These are phyloP conservation scores for Microdon myrmicae DNA, from an alignment of 2,888 invertebrate species.

Conservation along the genomic window DNA sequence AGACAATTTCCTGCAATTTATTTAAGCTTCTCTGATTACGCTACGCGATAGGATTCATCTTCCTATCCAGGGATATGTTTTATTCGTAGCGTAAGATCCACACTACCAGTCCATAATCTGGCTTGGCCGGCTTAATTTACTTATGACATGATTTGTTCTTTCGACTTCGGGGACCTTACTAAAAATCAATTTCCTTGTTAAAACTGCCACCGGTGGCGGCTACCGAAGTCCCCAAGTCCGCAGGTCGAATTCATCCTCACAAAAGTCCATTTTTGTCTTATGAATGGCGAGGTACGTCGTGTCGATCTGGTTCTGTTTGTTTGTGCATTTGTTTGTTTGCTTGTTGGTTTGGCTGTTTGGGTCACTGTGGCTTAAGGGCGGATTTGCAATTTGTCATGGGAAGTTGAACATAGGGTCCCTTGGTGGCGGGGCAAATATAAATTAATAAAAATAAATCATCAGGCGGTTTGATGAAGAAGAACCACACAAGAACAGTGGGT, in stretches of 20 bases:
- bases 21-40: conserved; percentile 52
- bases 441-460: conserved; percentile 52
- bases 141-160: conserved; percentile 45
- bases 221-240: conserved; percentile 32
- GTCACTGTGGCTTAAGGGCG: conserved; percentile 44
- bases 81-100: too few species aligned
- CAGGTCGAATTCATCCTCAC: conserved; percentile 24
- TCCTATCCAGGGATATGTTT: too few species aligned
- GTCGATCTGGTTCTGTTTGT: conserved; percentile 39
- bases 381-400: conserved; percentile 52
- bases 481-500: conserved; percentile 50
- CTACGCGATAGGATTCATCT: conserved; percentile 31
- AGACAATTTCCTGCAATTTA: conserved; percentile 50
- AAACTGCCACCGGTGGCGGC: conserved; percentile 47
- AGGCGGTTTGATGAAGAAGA: conserved; percentile 45
- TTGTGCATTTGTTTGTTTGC: conserved; percentile 30
- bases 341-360: conserved; percentile 14
- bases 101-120: too few species aligned
- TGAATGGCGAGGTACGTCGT: conserved; percentile 35
- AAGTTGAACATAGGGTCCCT: conserved; percentile 25
- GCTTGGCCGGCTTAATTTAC: conserved; percentile 51
- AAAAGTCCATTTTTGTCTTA: conserved; percentile 30
- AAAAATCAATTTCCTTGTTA: conserved; percentile 51
- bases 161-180: conserved; percentile 30
- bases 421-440: conserved; percentile 34